Evolutionary conservation across 2,888 invertebrate genomes (phyloP), one percentile per base, ranked within the genome.

Genomic region (Tridacna crocea): DNA sequence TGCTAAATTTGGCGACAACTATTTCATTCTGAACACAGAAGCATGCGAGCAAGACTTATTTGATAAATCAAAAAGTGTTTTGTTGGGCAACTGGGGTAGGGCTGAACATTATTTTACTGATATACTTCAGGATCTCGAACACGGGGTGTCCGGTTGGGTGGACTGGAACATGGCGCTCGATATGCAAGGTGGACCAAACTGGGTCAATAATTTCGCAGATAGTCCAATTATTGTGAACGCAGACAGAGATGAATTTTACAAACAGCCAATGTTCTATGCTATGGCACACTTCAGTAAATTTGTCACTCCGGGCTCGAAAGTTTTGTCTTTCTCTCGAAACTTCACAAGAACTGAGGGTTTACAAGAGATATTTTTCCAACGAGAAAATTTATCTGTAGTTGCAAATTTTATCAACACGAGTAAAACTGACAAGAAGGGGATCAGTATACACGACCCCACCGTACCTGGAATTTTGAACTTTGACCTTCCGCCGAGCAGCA

Each of bases 161-260:
- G 98, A 98, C 93, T 98, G 98, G 98, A 99, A 98, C 94, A 94
- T 98, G 76, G 97, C 96, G 22, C 94, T 98, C 36, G 95, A 97
- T 92, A 94, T 95, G 78, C 85, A 92, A 0, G 98, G 98, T 27
- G 98, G 98, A 0, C 98, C 98, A 0, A 97, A 96, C 92, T 97
- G 97, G 96, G 96, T 96, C 0, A 92, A 95, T 6, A 98, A 98
- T 94, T 96, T 95, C 89, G 97, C 98, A 0, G 98, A 98, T 94
- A 95, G 98, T 0, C 96, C 98, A 0, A 96, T 98, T 75, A 95
- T 97, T 78, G 96, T 97, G 0, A 96, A 96, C 87, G 91, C 95
- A 0, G 93, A 93, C 0, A 92, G 91, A 0, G 96, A 96, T 81
- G 97, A 97, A 94, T 97, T 98, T 93, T 97, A 97, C 92, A 98